Conservation (phyloP, 2,888 invertebrate genomes). For the Ormyrus labotus region DNA sequence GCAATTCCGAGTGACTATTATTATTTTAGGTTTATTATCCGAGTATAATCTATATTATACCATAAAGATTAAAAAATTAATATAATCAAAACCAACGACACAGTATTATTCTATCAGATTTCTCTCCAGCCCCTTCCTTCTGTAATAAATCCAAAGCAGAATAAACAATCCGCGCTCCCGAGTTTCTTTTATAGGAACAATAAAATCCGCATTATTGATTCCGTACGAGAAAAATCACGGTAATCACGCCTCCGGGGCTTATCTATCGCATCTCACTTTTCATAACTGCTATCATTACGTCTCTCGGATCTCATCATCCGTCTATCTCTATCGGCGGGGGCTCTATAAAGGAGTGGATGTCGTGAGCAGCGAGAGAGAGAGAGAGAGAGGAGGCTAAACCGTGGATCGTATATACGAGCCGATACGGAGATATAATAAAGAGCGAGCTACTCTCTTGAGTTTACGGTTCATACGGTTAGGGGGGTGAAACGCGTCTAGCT, state of each 20-base stretch:
- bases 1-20: no score
- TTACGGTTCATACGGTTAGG: slow-evolving; percentile 32
- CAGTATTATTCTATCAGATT: no score
- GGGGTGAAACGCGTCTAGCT: neutral
- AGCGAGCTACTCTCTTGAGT: slow-evolving; percentile 32
- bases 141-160: no score
- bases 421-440: slow-evolving; percentile 38
- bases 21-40: no score
- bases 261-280: neutral
- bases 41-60: no score
- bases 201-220: no score
- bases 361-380: slow-evolving; percentile 17
- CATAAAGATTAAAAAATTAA: no score
- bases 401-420: slow-evolving; percentile 22
- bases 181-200: neutral
- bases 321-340: neutral
- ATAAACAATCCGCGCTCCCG: neutral
- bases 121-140: no score
- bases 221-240: no score
- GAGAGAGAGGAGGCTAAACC: slow-evolving; percentile 7
- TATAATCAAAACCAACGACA: no score
- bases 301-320: no score
- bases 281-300: neutral
- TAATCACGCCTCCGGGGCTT: no score
- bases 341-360: slow-evolving; percentile 21